Base-by-base conservation (phyloP, 2,888 invertebrate genomes). In the Sylvicola cinctus region DNA sequence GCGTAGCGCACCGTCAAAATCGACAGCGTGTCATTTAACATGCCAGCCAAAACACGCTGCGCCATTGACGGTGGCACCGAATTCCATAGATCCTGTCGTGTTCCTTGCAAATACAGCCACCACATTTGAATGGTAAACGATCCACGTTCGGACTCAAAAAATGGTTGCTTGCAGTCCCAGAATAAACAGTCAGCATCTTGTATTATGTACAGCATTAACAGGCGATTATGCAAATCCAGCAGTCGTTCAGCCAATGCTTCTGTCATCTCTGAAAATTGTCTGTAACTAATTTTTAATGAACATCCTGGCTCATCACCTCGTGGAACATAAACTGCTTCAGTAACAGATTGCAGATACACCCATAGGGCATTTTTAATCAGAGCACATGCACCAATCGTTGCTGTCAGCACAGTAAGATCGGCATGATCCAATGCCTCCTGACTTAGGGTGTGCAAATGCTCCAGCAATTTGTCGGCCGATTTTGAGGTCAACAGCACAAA, bases 31-130 rank as follows among this genome's bases (percentile, higher is more conserved):
- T 85, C 84, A 46, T 84, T 84, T 2, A 85, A 58, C 74, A 84
- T 81, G 3, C 83, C 84, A 3, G 79, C 72, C 45, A 81, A 79
- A 33, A 85, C 75, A 42, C 83, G 65, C 48, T 83, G 81, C 0
- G 84, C 83, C 74, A 83, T 81, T 52, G 78, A 74, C 0, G 84
- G 84, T 1, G 85, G 83, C n/a, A 84, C 80, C 0, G 80, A 80
- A 45, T 74, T 77, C 84, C 84, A 85, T 27, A 85, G 60, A 55
- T 84, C 81, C 44, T 77, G 69, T 47, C 69, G 71, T 26, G 78
- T 79, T 74, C 79, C 77, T 58, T 76, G 72, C 72, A 84, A 77
- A 48, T 84, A 84, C 15, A 81, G 62, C 79, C 83, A 81, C 84
- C 84, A 84, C 67, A 83, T 84, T 48, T 83, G 83, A 40, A 83